phyloP scores from a whole-genome alignment of 1,140 invertebrate species.

The Cepaea nemoralis region DNA sequence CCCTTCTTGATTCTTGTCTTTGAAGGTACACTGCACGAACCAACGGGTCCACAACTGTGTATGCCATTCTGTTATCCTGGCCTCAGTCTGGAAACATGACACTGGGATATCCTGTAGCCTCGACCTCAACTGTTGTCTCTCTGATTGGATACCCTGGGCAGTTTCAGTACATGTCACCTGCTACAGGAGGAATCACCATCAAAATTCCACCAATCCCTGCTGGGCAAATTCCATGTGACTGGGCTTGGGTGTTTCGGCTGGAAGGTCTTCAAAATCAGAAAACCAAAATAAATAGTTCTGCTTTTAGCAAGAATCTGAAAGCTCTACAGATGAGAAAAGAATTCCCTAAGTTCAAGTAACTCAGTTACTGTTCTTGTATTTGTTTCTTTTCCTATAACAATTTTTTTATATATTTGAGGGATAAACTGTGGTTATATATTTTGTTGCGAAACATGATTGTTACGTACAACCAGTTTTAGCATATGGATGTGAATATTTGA shows the following conservation, averaged over 20 bases:
- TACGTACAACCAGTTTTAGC: too few species aligned
- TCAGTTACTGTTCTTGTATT: too few species aligned
- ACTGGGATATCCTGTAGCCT: slow-evolving; percentile 43
- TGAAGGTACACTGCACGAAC: slow-evolving; percentile 51
- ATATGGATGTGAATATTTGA: too few species aligned
- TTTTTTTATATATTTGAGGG: too few species aligned
- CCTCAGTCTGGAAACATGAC: slow-evolving; percentile 43
- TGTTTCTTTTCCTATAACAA: too few species aligned
- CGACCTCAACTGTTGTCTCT: slow-evolving; percentile 43
- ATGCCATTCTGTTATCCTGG: slow-evolving; percentile 57
- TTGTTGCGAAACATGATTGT: too few species aligned
- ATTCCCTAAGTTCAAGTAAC: too few species aligned
- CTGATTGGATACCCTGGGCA: slow-evolving; percentile 50
- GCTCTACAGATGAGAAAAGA: slow-evolving; percentile 18
- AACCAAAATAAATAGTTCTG: background rate
- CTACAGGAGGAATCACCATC: slow-evolving; percentile 46
- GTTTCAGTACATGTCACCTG: slow-evolving; percentile 24
- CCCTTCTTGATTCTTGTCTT: too few species aligned
- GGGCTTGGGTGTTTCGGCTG: slow-evolving; percentile 57
- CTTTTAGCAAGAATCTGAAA: slow-evolving; percentile 1
- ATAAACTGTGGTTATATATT: too few species aligned
- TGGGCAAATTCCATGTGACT: slow-evolving; percentile 50
- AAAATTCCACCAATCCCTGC: slow-evolving; percentile 51
- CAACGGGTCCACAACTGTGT: slow-evolving; percentile 31
- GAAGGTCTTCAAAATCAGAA: slow-evolving; percentile 39